Evolutionary conservation across 2,888 invertebrate genomes (phyloP), one percentile per base, ranked within the genome.

Genomic region (Chrysomela aeneicollis): DNA sequence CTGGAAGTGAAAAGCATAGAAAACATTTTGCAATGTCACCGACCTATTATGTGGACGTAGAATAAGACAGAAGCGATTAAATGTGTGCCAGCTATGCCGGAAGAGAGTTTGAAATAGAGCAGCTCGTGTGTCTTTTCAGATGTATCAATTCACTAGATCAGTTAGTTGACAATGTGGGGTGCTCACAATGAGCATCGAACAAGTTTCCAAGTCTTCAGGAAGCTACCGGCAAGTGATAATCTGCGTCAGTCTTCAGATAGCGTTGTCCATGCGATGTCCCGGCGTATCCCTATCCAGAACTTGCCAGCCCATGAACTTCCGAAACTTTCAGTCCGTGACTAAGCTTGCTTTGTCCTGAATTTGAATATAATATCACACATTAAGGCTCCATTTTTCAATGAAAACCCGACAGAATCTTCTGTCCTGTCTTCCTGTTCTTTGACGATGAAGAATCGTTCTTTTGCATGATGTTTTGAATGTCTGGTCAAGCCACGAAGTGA

Each of bases 121-220:
- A 66, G 68, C 71, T 74, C 72, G 75, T 72, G 71, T 76, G 77
- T 77, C 78, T 76, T 77, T 76, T 77, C 75, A 76, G 73, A 75
- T 73, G 76, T 76, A 74, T 78, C 77, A 77, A 78, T 78, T 78
- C 77, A 76, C 76, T 76, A 76, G 72, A 78, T 78, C 78, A 75
- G 77, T 77, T 78, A 78, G 75, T 74, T 78, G 75, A 79, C 79
- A 81, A 81, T 79, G 75, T 73, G 72, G 78, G 78, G 80, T 78
- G 77, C 76, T 74, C 71, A 81, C 80, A 80, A 81, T 79, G 77
- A 75, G 70, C 79, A 79, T 76, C 77, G 77, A 76, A 78, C 76
- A 81, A 82, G 80, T 82, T 82, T 80, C 78, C 78, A 80, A 79
- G 79, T 81, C 77, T 79, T 74, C 81, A 79, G 81, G 82, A 81